Evolutionary conservation across 2,888 invertebrate species (phyloP).

Genomic region (Napeogenes sylphis): DNA sequence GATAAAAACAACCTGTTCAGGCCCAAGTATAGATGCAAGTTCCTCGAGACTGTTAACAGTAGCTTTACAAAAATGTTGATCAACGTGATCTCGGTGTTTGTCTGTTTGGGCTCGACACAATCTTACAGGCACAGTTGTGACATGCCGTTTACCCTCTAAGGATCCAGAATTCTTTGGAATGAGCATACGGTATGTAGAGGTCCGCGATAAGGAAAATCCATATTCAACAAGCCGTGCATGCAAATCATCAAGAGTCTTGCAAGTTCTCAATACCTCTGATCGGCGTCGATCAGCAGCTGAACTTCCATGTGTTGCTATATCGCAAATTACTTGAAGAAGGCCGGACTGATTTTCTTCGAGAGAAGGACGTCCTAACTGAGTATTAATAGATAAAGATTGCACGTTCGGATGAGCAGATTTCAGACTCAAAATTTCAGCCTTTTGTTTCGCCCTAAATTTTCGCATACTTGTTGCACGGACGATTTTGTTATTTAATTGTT

Average conservation of each 20-base stretch:
- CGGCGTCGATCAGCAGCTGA: slow-evolving; percentile 28
- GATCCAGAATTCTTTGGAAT: slow-evolving; percentile 22
- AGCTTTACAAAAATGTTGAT: slow-evolving; percentile 22
- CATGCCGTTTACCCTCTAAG: slow-evolving; percentile 25
- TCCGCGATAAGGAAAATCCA: slow-evolving; percentile 23
- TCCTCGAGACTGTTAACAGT: slow-evolving; percentile 24
- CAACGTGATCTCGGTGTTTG: slow-evolving; percentile 19
- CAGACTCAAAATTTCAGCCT: too few relatives aligned
- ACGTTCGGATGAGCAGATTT: too few relatives aligned
- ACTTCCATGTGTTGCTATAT: slow-evolving; percentile 10
- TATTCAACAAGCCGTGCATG: slow-evolving; percentile 22
- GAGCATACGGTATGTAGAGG: slow-evolving; percentile 24
- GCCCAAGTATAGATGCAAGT: slow-evolving; percentile 27
- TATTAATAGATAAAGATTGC: too few relatives aligned
- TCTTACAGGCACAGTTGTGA: slow-evolving; percentile 19
- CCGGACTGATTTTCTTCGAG: too few relatives aligned
- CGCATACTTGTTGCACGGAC: too few relatives aligned
- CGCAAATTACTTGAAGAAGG: too few relatives aligned
- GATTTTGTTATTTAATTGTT: too few relatives aligned
- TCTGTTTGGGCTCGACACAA: slow-evolving; percentile 12
- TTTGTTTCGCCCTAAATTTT: too few relatives aligned
- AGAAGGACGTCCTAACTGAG: too few relatives aligned
- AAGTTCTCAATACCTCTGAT: slow-evolving; percentile 26
- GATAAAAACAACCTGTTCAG: slow-evolving; percentile 28
- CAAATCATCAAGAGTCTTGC: slow-evolving; percentile 24